Percentiles rank a stretch among this genome's conserved stretches.
phyloP scores from a whole-genome alignment of 2,797 vertebrate species.

The Schizopygopsis pylzovi region DNA sequence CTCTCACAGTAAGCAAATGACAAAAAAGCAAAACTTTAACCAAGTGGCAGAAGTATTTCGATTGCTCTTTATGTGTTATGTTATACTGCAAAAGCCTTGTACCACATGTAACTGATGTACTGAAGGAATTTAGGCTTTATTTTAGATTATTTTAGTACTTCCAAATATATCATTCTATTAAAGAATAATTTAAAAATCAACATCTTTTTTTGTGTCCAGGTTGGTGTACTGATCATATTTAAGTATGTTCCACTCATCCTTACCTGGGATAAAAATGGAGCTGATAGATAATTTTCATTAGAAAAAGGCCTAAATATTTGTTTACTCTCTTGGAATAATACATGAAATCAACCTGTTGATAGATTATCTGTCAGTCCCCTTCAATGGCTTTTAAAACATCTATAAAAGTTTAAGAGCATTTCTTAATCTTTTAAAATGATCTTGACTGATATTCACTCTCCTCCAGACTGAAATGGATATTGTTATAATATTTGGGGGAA shows the following conservation, averaged over 20 bases:
- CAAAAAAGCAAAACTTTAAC: constrained; percentile 47
- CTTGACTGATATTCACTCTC: neutral
- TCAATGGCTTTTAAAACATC: neutral
- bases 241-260: neutral
- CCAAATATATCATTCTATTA: neutral
- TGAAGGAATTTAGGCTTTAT: neutral
- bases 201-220: neutral
- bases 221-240: neutral
- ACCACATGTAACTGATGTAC: neutral
- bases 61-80: constrained; percentile 24
- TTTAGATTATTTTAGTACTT: neutral
- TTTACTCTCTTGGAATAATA: neutral
- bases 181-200: neutral
- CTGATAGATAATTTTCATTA: neutral
- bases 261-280: neutral
- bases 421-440: neutral
- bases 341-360: neutral
- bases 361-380: neutral
- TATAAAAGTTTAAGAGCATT: neutral
- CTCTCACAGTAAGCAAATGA: constrained; percentile 46
- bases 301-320: neutral
- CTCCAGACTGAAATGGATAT: neutral
- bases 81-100: neutral
- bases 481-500: neutral
- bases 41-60: constrained; percentile 32